Evolutionary conservation across 2,797 vertebrate genomes (phyloP).

Genomic region (Crenuchus spilurus): DNA sequence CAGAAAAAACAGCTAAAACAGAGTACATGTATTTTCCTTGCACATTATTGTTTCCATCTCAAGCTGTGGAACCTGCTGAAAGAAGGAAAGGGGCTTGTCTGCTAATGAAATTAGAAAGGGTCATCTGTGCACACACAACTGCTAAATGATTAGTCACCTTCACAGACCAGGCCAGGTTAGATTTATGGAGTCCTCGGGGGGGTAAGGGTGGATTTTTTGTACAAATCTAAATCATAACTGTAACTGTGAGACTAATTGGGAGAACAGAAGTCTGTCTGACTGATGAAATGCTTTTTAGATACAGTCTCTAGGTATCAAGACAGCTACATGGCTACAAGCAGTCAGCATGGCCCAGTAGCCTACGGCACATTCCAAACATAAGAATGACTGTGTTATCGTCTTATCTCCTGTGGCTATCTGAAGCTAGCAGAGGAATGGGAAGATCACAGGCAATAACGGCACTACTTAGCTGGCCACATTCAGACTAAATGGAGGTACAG

Average conservation of each 20-base stretch:
- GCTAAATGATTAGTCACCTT: conserved; percentile 30
- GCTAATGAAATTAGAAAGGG: conserved; percentile 73
- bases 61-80: conserved; percentile 35
- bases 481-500: background rate
- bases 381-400: background rate
- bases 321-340: background rate
- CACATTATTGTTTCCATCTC: conserved; percentile 51
- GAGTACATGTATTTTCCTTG: conserved; percentile 61
- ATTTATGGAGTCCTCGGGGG: conserved; percentile 69
- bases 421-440: background rate
- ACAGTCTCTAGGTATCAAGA: conserved; percentile 1
- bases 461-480: too few relatives aligned
- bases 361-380: background rate
- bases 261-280: conserved; percentile 61
- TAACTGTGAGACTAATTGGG: conserved; percentile 67
- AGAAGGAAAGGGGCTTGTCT: conserved; percentile 54
- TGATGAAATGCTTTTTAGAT: background rate
- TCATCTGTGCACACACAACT: conserved; percentile 50
- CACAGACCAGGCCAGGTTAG: conserved; percentile 56
- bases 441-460: background rate
- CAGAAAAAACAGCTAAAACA: conserved; percentile 19
- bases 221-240: conserved; percentile 69
- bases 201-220: conserved; percentile 50
- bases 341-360: background rate
- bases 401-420: background rate